Conservation (phyloP, 2,113 vertebrate species). For the Hypomesus transpacificus region DNA sequence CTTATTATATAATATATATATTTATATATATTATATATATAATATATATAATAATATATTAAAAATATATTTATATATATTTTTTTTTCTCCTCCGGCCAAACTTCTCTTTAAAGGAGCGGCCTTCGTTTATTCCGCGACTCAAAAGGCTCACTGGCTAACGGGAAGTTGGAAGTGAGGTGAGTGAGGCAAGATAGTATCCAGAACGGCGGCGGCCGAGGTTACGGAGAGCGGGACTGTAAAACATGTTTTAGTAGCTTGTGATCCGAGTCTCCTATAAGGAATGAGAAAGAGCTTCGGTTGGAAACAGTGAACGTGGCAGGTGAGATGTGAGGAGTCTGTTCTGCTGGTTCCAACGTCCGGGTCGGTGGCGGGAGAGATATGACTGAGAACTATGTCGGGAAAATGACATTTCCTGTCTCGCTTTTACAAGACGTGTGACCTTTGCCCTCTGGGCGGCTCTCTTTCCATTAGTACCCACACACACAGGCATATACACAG, state of each 20-base stretch:
- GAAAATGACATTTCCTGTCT: slow-evolving; percentile 54
- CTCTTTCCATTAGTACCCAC: slow-evolving; percentile 10
- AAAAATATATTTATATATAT: no score
- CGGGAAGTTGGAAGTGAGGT: no score
- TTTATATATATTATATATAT: no score
- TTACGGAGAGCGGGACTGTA: neutral
- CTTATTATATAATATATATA: no score
- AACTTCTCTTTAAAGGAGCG: neutral
- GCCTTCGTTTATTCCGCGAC: neutral
- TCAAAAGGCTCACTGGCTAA: neutral
- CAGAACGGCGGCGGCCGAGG: neutral
- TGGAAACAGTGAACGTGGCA: neutral
- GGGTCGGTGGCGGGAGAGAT: neutral
- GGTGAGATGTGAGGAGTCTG: slow-evolving; percentile 4
- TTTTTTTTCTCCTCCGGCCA: neutral
- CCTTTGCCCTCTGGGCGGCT: slow-evolving; percentile 55
- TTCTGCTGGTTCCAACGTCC: neutral
- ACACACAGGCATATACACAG: slow-evolving; percentile 18
- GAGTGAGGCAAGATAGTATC: no score
- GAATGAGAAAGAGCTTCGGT: neutral
- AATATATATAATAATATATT: no score
- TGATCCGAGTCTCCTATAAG: neutral
- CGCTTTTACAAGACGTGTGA: slow-evolving; percentile 49
- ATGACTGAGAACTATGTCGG: slow-evolving; percentile 27
- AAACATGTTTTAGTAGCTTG: neutral